phyloP scores from a whole-genome alignment of 2,888 invertebrate genomes.

The Amiota mariae region DNA sequence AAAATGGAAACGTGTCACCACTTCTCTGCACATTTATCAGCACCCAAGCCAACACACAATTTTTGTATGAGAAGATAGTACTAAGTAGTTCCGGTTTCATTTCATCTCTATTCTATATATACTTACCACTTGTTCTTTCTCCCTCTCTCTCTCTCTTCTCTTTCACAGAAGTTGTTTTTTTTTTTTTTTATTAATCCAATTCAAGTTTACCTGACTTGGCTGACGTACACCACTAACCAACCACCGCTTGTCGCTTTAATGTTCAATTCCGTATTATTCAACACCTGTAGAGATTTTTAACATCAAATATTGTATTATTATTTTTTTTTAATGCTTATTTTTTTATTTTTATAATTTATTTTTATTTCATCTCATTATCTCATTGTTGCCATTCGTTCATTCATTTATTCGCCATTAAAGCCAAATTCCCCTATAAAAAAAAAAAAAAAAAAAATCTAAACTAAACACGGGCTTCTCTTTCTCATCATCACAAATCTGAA shows the following conservation, averaged over 20 bases:
- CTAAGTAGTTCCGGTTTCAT: slow-evolving; percentile 13
- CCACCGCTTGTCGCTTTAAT: background rate
- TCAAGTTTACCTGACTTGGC: background rate
- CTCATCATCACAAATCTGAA: no score
- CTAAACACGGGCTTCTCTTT: no score
- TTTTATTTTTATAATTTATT: slow-evolving; percentile 37
- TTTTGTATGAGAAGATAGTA: no score
- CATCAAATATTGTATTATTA: slow-evolving; percentile 59
- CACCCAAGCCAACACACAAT: no score
- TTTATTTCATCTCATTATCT: slow-evolving; percentile 14
- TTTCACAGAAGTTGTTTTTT: background rate
- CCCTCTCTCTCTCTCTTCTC: slow-evolving; percentile 3
- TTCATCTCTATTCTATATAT: slow-evolving; percentile 10
- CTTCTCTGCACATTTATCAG: no score
- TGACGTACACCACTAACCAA: background rate
- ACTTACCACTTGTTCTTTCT: slow-evolving; percentile 23
- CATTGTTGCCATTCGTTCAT: no score
- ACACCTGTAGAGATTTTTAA: slow-evolving; percentile 35
- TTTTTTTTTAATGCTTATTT: slow-evolving; percentile 52
- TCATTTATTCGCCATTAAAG: no score
- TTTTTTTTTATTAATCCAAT: slow-evolving; percentile 24
- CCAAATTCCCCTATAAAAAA: no score
- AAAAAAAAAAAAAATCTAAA: no score
- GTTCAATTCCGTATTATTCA: background rate
- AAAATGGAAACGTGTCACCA: no score